These are phyloP conservation scores for Astreopora myriophthalma DNA, from an alignment of 64 coral and sea anemone genomes.

Conservation along the genomic window DNA sequence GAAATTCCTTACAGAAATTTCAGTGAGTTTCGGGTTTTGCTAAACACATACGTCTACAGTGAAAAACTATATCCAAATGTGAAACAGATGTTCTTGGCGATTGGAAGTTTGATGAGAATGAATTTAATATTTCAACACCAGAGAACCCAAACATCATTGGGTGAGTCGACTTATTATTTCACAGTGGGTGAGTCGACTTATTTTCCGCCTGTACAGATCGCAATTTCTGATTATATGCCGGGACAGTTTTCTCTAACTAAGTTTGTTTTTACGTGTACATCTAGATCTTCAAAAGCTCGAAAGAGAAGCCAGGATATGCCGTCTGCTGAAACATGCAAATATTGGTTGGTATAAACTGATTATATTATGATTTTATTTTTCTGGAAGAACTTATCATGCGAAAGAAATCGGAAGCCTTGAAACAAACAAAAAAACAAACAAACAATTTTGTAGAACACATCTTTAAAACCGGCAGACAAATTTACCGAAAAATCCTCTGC, in stretches of 20 bases:
- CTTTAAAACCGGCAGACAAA: not conserved
- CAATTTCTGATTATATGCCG: slow-evolving; percentile 52
- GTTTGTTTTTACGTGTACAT: slow-evolving; percentile 30
- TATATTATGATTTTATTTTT: not conserved
- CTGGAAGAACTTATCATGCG: not conserved
- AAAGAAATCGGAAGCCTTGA: not conserved
- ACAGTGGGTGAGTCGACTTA: slow-evolving; percentile 21
- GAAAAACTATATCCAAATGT: not conserved
- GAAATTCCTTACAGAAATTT: not conserved
- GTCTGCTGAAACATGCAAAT: slow-evolving; percentile 92
- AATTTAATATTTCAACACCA: slow-evolving; percentile 39
- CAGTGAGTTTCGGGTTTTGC: not conserved
- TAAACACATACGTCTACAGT: not conserved
- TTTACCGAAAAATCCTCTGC: no score
- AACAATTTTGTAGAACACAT: not conserved
- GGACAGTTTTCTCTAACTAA: not conserved
- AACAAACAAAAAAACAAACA: not conserved
- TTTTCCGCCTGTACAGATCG: slow-evolving; percentile 30
- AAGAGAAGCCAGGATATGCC: slow-evolving; percentile 97
- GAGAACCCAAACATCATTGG: slow-evolving; percentile 13
- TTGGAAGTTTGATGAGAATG: not conserved
- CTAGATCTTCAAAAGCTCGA: slow-evolving; percentile 98
- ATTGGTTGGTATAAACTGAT: slow-evolving; percentile 78
- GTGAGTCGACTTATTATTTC: not conserved
- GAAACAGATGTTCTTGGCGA: slow-evolving; percentile 28